Percentiles rank a stretch among this genome's conserved stretches.
Conservation (phyloP, 2,113 vertebrate species). For the Corydoras maculifer region DNA sequence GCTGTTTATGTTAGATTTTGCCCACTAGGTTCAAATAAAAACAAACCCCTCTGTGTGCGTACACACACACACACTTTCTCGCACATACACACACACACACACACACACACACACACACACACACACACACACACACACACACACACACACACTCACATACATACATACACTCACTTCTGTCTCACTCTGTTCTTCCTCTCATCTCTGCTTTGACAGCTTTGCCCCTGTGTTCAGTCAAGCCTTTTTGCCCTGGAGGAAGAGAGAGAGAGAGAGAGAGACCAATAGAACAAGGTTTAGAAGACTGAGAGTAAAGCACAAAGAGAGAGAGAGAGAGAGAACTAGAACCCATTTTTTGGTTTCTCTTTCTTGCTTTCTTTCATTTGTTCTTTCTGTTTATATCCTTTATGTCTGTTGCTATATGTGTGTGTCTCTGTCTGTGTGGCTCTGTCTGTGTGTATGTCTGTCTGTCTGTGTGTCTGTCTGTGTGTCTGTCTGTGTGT, state of each 20-base stretch:
- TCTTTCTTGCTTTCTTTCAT: too few species aligned
- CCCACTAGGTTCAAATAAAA: constrained; percentile 31
- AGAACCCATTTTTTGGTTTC: too few species aligned
- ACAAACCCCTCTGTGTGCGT: constrained; percentile 30
- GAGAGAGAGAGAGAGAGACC: constrained; percentile 36
- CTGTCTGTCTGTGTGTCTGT: too few species aligned
- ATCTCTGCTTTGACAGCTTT: constrained; percentile 56
- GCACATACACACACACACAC: constrained; percentile 22
- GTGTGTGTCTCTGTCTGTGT: too few species aligned
- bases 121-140: constrained; percentile 22
- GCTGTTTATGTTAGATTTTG: constrained; percentile 33
- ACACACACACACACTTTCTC: constrained; percentile 17
- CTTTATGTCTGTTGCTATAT: too few species aligned
- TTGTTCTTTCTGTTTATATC: too few species aligned
- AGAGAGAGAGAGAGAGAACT: background rate
- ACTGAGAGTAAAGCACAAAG: too few species aligned
- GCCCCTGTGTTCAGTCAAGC: constrained; percentile 63
- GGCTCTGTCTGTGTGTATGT: too few species aligned
- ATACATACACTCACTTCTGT: constrained; percentile 32
- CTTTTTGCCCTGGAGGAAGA: constrained; percentile 53
- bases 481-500: too few species aligned
- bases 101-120: constrained; percentile 11
- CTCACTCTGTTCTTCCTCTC: constrained; percentile 16
- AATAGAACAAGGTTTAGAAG: too few species aligned
- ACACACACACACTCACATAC: constrained; percentile 21